Evolutionary conservation across 2,888 invertebrate genomes (phyloP).

Genomic region (Deladenus siricidicola): DNA sequence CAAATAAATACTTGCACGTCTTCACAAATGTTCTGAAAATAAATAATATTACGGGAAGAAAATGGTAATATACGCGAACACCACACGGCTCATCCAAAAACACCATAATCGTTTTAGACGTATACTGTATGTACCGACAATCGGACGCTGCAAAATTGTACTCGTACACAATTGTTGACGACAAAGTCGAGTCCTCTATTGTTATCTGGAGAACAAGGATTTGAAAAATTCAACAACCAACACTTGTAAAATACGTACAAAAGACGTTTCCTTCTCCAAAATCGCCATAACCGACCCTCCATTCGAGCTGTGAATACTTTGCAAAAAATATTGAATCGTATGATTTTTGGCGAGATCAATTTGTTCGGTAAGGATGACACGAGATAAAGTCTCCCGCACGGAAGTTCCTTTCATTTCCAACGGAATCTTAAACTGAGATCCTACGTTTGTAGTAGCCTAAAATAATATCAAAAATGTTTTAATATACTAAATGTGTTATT

Average conservation of each 20-base stretch:
- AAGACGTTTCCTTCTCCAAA: not conserved
- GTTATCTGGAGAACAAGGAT: not conserved
- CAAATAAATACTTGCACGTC: too few relatives aligned
- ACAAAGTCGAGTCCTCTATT: not conserved
- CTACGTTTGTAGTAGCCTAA: constrained; percentile 36
- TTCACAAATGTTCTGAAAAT: too few relatives aligned
- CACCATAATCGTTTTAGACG: not conserved
- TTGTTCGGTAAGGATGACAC: constrained; percentile 32
- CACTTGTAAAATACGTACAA: not conserved
- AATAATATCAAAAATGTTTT: not conserved
- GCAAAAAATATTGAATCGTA: not conserved
- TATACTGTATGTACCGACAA: not conserved
- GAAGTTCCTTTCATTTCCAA: constrained; percentile 36
- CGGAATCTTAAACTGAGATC: constrained; percentile 42
- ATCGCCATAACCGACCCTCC: not conserved
- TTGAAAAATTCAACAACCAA: not conserved
- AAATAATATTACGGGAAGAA: not conserved
- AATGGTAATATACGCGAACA: not conserved
- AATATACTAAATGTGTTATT: too few relatives aligned
- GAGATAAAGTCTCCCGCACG: constrained; percentile 38
- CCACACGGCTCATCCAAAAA: not conserved
- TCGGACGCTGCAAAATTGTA: not conserved
- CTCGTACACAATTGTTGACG: too few relatives aligned
- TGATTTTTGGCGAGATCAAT: constrained; percentile 10
- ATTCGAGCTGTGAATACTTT: not conserved